Evolutionary conservation across 1,140 invertebrate genomes (phyloP).

Genomic region (Wiebesia pumilae): DNA sequence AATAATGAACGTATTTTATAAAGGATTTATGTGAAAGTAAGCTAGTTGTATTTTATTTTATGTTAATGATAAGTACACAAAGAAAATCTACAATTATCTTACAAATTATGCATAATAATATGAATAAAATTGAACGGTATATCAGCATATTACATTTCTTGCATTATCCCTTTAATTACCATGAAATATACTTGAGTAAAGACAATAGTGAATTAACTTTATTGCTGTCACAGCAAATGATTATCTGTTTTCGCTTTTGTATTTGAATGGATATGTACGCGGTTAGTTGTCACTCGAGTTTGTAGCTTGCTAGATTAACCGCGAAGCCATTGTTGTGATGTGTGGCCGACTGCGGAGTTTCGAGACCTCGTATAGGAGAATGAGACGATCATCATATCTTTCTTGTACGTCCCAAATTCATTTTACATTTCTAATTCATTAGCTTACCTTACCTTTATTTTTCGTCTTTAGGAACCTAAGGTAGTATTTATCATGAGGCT

Average conservation of each 20-base stretch:
- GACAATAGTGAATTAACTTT: neutral
- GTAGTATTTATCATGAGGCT: too few relatives aligned
- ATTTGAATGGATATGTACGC: neutral
- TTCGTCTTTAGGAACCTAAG: neutral
- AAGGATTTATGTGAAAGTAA: too few relatives aligned
- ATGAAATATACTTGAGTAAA: neutral
- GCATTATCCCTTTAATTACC: neutral
- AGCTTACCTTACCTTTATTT: neutral
- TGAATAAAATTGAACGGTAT: too few relatives aligned
- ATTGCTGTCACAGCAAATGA: conserved; percentile 3
- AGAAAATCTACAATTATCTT: too few relatives aligned
- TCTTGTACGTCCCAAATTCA: neutral
- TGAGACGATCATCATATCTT: neutral
- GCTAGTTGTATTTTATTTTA: too few relatives aligned
- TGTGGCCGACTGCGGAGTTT: neutral
- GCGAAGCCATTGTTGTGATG: neutral
- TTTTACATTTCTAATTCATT: neutral
- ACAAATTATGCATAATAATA: too few relatives aligned
- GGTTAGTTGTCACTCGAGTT: neutral
- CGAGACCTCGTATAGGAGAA: neutral
- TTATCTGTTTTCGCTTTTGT: neutral
- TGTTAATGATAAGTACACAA: too few relatives aligned
- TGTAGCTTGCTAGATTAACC: neutral
- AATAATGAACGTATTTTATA: too few relatives aligned
- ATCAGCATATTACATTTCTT: neutral